A percentile compares a stretch with the other conserved stretches of the same genome.
phyloP scores from a whole-genome alignment of 37 sponge, comb jelly and placozoan genomes.

The Petrosia ficiformis region DNA sequence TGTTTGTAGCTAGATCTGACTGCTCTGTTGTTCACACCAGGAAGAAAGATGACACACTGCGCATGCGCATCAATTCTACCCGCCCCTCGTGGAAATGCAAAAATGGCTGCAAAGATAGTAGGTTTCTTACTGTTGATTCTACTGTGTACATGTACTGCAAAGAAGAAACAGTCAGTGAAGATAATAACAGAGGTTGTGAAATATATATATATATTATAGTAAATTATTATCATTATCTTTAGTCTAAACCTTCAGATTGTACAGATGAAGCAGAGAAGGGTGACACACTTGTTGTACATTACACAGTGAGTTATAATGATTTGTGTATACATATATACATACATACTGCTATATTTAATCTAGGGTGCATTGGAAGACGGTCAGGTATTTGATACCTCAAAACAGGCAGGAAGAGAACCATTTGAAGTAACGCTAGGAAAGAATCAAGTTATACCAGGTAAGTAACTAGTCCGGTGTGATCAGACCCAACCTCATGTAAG shows the following conservation, averaged over 20 bases:
- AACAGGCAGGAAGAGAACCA: conserved; percentile 40
- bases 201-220: background rate
- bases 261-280: conserved; percentile 39
- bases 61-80: no score
- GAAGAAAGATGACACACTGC: no score
- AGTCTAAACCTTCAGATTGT: conserved; percentile 58
- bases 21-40: no score
- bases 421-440: conserved; percentile 55
- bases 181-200: conserved; percentile 50
- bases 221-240: background rate
- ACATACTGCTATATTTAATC: background rate
- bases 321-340: background rate
- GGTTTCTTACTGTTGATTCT: background rate
- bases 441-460: conserved; percentile 68
- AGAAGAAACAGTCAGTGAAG: conserved; percentile 36
- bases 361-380: conserved; percentile 68
- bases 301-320: conserved; percentile 40
- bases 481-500: background rate
- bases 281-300: conserved; percentile 56
- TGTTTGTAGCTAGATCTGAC: no score
- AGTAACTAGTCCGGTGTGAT: no score
- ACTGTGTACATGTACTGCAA: background rate
- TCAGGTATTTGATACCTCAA: conserved; percentile 72
- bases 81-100: no score
- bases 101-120: no score